Evolutionary conservation across 2,113 vertebrate genomes (phyloP).

Genomic region (Crypturellus undulatus): DNA sequence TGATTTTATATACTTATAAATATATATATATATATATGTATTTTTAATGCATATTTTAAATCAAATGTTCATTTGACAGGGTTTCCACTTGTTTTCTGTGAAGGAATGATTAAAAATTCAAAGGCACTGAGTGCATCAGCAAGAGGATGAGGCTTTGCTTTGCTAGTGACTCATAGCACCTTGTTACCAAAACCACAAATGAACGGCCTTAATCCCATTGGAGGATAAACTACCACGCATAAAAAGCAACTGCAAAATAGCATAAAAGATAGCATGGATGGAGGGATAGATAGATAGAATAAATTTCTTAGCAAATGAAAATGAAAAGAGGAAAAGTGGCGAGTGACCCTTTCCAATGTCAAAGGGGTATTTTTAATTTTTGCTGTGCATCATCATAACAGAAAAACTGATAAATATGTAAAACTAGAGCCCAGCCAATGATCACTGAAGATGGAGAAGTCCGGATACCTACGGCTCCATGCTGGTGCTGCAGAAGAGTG

Average conservation of each 20-base stretch:
- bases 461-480: neutral
- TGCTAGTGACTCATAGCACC: neutral
- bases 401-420: accelerated
- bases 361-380: neutral
- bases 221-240: accelerated
- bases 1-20: too few species aligned
- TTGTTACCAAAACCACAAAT: neutral
- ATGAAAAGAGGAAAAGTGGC: neutral
- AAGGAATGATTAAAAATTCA: neutral
- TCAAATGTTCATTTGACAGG: neutral
- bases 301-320: neutral
- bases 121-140: neutral
- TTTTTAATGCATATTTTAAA: neutral
- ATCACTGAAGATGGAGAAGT: neutral
- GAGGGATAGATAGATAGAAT: neutral
- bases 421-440: neutral
- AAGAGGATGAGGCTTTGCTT: neutral
- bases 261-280: neutral
- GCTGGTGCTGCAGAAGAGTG: neutral
- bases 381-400: neutral
- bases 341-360: neutral
- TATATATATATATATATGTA: neutral
- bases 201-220: neutral
- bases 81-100: neutral
- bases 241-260: neutral